Percentiles rank a stretch among this genome's conserved stretches.
phyloP scores from a whole-genome alignment of 2,113 vertebrate species.

The Tetrax tetrax region DNA sequence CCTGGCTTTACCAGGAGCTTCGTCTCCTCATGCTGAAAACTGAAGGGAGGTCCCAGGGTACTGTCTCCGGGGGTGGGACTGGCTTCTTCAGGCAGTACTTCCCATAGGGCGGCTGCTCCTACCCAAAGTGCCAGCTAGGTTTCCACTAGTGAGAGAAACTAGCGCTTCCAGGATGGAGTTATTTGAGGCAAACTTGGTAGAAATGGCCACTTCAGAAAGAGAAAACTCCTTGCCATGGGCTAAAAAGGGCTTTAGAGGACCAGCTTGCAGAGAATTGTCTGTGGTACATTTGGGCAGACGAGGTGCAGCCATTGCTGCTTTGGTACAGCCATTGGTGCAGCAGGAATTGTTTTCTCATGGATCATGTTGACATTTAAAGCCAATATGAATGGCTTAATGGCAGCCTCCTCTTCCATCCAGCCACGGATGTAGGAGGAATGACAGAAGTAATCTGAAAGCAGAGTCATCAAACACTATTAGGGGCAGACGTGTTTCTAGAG shows the following conservation, averaged over 20 bases:
- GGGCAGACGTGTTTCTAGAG: neutral
- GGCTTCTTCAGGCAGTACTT: neutral
- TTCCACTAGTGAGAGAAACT: neutral
- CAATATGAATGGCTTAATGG: neutral
- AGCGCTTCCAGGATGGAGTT: neutral
- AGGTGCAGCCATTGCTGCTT: neutral
- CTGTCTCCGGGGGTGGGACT: neutral
- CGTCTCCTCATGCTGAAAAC: neutral
- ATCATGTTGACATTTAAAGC: neutral
- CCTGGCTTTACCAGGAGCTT: neutral
- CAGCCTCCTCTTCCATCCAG: neutral
- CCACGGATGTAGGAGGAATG: neutral
- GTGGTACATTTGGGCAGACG: too few relatives aligned
- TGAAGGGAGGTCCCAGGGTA: neutral
- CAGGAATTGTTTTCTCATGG: neutral
- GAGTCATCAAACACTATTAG: neutral
- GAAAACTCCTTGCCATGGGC: neutral
- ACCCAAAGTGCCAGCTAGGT: neutral
- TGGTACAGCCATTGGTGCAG: neutral
- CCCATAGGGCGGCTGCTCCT: neutral
- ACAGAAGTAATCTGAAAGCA: neutral
- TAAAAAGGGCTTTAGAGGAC: neutral
- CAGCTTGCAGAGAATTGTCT: neutral
- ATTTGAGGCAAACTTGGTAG: neutral
- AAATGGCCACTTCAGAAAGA: neutral